Percentiles rank a stretch among this genome's conserved stretches.
phyloP scores from a whole-genome alignment of 2,113 vertebrate genomes.

The Pogonocichla stellata region DNA sequence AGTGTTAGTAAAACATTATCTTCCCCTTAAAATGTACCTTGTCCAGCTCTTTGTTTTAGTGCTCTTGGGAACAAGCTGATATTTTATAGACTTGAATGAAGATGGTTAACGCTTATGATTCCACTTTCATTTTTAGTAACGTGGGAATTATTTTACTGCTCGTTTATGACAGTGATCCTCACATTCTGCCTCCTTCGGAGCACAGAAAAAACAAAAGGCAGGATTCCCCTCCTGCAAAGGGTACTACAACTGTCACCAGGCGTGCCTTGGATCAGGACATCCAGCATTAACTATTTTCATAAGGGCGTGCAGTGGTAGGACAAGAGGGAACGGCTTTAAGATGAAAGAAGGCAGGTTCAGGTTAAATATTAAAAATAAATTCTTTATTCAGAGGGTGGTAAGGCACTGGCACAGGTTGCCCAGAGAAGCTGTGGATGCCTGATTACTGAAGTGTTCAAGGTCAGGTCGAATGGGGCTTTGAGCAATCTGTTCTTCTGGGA shows the following conservation, averaged over 20 bases:
- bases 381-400: background rate
- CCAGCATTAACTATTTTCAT: background rate
- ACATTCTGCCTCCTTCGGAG: accelerated
- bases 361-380: background rate
- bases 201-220: accelerated
- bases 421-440: background rate
- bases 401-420: background rate
- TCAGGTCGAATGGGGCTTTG: background rate
- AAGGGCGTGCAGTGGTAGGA: background rate
- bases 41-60: background rate
- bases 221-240: background rate
- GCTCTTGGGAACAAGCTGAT: background rate
- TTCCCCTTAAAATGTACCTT: background rate
- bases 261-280: background rate
- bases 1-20: background rate
- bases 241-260: background rate
- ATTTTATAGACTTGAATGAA: background rate
- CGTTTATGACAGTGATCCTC: background rate
- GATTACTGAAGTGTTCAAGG: background rate
- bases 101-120: background rate
- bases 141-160: background rate
- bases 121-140: background rate
- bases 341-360: background rate
- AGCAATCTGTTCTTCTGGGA: background rate
- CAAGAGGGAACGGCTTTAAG: background rate